These are phyloP conservation scores for Molossus molossus DNA, from an alignment of 2,797 vertebrate genomes.

Conservation along the genomic window DNA sequence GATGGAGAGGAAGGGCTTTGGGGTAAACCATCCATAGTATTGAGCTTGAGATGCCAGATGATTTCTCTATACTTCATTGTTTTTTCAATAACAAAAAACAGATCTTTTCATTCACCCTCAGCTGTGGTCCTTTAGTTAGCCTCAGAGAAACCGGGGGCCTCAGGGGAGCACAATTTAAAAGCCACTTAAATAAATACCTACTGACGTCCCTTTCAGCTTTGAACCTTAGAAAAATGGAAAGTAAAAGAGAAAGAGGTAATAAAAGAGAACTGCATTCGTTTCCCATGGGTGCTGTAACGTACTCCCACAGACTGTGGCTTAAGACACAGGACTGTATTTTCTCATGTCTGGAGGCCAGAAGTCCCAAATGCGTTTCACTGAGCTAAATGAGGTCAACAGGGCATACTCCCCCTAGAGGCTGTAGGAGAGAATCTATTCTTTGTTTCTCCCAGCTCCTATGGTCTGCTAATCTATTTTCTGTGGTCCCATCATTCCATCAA, in stretches of 20 bases:
- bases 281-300: neutral
- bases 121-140: neutral
- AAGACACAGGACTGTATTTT: neutral
- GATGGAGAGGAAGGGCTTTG: neutral
- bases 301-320: neutral
- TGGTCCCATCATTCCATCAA: neutral
- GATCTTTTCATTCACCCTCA: neutral
- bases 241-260: neutral
- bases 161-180: neutral
- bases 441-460: neutral
- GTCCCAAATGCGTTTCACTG: neutral
- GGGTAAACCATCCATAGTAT: neutral
- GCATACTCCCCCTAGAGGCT: too few species aligned
- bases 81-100: neutral
- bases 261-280: neutral
- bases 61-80: neutral
- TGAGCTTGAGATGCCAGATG: neutral
- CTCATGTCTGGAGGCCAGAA: neutral
- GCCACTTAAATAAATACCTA: neutral
- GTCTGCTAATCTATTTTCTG: neutral
- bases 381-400: neutral
- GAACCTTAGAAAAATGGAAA: neutral
- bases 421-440: neutral
- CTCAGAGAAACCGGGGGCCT: neutral
- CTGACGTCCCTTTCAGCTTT: neutral